phyloP scores from a whole-genome alignment of 2,797 vertebrate genomes.

The Falco concolor region DNA sequence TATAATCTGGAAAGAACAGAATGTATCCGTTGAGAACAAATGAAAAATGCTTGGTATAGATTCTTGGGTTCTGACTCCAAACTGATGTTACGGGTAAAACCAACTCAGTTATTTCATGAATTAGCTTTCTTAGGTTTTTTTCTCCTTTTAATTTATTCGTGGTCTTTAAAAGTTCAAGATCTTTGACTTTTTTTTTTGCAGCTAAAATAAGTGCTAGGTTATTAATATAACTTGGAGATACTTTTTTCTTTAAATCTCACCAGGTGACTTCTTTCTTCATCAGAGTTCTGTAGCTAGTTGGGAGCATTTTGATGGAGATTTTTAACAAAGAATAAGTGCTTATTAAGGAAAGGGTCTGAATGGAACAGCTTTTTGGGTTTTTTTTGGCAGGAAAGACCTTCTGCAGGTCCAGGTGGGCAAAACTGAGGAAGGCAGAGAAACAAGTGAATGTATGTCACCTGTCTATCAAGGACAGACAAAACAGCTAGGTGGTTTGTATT shows the following conservation, averaged over 20 bases:
- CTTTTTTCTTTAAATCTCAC: background rate
- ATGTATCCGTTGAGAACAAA: background rate
- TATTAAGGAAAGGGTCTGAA: background rate
- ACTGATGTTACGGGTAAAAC: background rate
- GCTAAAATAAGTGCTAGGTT: background rate
- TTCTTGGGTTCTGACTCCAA: background rate
- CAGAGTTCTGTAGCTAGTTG: background rate
- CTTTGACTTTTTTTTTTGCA: background rate
- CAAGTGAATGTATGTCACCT: background rate
- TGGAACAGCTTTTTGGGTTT: background rate
- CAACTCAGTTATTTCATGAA: background rate
- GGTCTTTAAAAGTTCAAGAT: background rate
- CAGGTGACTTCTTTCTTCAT: background rate
- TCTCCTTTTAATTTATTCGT: background rate
- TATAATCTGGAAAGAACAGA: background rate
- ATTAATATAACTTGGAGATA: background rate
- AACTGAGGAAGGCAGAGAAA: background rate
- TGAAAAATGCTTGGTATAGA: background rate
- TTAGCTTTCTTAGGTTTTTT: background rate
- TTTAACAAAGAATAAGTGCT: background rate
- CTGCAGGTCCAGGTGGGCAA: background rate
- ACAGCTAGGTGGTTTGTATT: background rate
- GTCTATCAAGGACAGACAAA: background rate
- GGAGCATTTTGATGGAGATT: background rate
- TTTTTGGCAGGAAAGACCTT: background rate